These are phyloP conservation scores for Dendrolimus houi DNA, from an alignment of 2,888 invertebrate genomes.

Conservation along the genomic window DNA sequence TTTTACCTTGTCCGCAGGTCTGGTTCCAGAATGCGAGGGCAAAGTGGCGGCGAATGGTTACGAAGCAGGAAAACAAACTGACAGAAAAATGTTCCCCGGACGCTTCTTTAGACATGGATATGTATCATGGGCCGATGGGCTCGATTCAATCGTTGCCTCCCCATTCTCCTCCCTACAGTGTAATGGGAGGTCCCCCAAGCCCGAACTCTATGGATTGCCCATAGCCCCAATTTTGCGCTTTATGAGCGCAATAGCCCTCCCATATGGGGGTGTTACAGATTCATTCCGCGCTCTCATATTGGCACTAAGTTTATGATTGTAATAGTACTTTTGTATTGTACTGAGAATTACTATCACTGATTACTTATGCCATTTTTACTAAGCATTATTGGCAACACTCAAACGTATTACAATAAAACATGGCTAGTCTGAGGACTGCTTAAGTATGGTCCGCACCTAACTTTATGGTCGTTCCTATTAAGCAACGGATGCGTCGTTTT, in stretches of 20 bases:
- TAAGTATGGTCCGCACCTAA: no score
- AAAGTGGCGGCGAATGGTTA: constrained; percentile 93
- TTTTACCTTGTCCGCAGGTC: constrained; percentile 81
- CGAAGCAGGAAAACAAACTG: constrained; percentile 85
- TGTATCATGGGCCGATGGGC: constrained; percentile 80
- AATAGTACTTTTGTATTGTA: no score
- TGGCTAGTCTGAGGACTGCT: no score
- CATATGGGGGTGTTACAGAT: constrained; percentile 14
- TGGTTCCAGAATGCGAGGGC: constrained; percentile 97
- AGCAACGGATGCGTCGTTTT: no score
- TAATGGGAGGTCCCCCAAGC: constrained; percentile 80
- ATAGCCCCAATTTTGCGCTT: constrained; percentile 73
- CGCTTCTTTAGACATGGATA: constrained; percentile 78
- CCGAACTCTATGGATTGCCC: constrained; percentile 85
- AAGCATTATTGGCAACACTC: no score
- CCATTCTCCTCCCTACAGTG: constrained; percentile 83
- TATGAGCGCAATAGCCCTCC: constrained; percentile 43
- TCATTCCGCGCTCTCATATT: constrained; percentile 14
- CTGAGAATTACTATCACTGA: no score
- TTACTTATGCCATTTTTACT: no score
- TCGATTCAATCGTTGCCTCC: constrained; percentile 80
- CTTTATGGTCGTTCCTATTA: no score
- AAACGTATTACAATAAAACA: no score
- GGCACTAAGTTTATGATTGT: not conserved
- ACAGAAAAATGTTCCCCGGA: constrained; percentile 83